Percentiles rank a stretch among this genome's conserved stretches.
These are phyloP conservation scores for Pimephales promelas DNA, from an alignment of 2,113 vertebrate species.

Conservation along the genomic window DNA sequence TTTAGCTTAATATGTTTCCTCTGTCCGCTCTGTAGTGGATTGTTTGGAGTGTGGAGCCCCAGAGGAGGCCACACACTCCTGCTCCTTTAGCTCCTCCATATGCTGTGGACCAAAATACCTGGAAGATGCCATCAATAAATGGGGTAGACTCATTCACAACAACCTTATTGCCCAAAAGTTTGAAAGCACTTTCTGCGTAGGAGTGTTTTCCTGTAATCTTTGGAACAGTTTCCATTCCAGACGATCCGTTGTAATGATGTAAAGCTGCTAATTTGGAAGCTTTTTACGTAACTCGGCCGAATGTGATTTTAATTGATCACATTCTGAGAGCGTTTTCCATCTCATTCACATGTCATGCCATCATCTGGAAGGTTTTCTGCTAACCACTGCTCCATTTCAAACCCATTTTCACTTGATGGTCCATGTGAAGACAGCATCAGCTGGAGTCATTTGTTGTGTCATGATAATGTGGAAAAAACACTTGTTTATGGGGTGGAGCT, in stretches of 20 bases:
- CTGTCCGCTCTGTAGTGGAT: slow-evolving; percentile 61
- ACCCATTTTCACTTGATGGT: slow-evolving; percentile 79
- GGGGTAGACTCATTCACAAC: background rate
- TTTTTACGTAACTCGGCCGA: slow-evolving; percentile 8
- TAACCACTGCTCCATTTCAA: slow-evolving; percentile 68
- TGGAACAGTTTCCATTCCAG: background rate
- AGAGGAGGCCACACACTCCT: slow-evolving; percentile 14
- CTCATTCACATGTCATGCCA: slow-evolving; percentile 62
- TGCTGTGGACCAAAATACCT: slow-evolving; percentile 54
- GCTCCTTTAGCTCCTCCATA: slow-evolving; percentile 70
- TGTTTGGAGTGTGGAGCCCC: slow-evolving; percentile 44
- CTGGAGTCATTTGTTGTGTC: slow-evolving; percentile 44
- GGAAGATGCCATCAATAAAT: slow-evolving; percentile 19
- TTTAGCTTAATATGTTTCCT: slow-evolving; percentile 66
- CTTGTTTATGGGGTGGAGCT: background rate
- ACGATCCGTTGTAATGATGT: background rate
- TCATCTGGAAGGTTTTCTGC: slow-evolving; percentile 72
- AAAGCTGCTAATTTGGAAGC: slow-evolving; percentile 31
- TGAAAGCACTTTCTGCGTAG: background rate
- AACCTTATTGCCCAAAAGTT: background rate
- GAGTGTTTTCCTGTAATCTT: background rate
- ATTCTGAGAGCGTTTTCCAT: slow-evolving; percentile 47
- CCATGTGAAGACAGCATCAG: slow-evolving; percentile 70
- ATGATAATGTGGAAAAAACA: background rate
- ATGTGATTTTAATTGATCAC: slow-evolving; percentile 43